A percentile compares a stretch with the other conserved stretches of the same genome.
Evolutionary conservation across 1,140 invertebrate species (phyloP).

Genomic region (Pantala flavescens): DNA sequence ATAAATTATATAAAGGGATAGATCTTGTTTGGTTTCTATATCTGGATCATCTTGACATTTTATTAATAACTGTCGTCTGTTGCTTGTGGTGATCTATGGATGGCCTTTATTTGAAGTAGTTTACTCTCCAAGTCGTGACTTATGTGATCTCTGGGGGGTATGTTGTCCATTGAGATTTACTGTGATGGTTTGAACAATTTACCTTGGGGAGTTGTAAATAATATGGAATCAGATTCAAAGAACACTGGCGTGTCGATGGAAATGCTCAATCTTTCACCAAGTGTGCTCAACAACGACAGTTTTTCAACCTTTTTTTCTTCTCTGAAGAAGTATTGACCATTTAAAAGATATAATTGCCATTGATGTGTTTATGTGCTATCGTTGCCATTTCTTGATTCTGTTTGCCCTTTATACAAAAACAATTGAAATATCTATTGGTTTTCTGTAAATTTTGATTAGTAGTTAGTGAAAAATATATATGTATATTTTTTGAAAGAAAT

Average conservation of each 20-base stretch:
- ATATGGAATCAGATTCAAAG: background rate
- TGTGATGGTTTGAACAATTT: constrained; percentile 1
- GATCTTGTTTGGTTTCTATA: background rate
- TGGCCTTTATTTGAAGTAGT: background rate
- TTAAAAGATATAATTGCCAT: constrained; percentile 12
- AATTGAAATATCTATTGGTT: constrained; percentile 7
- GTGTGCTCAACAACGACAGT: constrained; percentile 15
- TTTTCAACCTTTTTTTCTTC: constrained; percentile 2
- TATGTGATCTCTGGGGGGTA: background rate
- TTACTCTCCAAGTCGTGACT: background rate
- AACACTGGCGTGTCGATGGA: background rate
- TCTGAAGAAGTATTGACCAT: background rate
- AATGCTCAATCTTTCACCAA: constrained; percentile 14
- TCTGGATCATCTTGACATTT: too few species aligned
- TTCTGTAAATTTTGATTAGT: constrained; percentile 11
- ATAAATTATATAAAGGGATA: background rate
- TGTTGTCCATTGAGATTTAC: constrained; percentile 2
- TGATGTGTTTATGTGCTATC: constrained; percentile 13
- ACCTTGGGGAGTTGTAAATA: background rate
- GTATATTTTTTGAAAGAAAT: constrained; percentile 14
- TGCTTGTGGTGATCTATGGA: background rate
- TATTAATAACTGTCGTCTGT: background rate
- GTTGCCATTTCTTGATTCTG: constrained; percentile 13
- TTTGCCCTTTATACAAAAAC: constrained; percentile 12
- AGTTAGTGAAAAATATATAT: constrained; percentile 6